Base-by-base conservation (phyloP, 2,888 invertebrate genomes). In the Ceratothoa steindachneri region DNA sequence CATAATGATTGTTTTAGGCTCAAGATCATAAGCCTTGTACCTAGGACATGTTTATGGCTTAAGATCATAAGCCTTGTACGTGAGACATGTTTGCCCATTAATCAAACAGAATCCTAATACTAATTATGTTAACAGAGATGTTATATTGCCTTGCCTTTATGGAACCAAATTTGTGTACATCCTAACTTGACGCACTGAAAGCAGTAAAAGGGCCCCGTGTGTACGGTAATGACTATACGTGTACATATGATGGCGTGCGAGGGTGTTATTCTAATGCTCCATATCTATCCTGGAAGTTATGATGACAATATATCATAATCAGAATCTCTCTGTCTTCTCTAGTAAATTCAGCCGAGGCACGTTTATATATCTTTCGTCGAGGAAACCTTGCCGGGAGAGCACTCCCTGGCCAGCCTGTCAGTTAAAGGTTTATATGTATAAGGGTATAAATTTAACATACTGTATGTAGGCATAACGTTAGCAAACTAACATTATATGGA, bases 261-360 rank as follows among this genome's bases (percentile, higher is more conserved):
- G 60, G 60, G 60, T 60, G 60, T 60, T 60, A 60, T 60, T 60
- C 27, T 24, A 60, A 60, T 24, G 60, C 60, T 60, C 60, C 60
- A 60, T 60, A 60, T 60, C 60, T 60, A 60, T 60, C 60, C 27
- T 15, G 24, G 22, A 24, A 60, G 60, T 60, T 60, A 60, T 24
- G 60, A 60, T 24, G 60, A 60, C 60, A 60, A 60, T 60, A 60
- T 60, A 60, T 60, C 60, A 60, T 60, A 60, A 60, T 60, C 60
- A 60, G 60, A 60, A 60, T 60, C 60, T 60, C 60, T 60, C 60
- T 60, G 60, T 60, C 60, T 60, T 24, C 60, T 24, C 60, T 60
- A 60, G 60, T 60, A 60, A 60, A 60, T 60, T 60, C 24, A n/a
- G 60, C 24, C 60, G 22, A 60, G 60, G 60, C 24, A 22, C 24